These are phyloP conservation scores for Cephus pygmeus DNA, from an alignment of 2,888 invertebrate species.

Conservation along the genomic window DNA sequence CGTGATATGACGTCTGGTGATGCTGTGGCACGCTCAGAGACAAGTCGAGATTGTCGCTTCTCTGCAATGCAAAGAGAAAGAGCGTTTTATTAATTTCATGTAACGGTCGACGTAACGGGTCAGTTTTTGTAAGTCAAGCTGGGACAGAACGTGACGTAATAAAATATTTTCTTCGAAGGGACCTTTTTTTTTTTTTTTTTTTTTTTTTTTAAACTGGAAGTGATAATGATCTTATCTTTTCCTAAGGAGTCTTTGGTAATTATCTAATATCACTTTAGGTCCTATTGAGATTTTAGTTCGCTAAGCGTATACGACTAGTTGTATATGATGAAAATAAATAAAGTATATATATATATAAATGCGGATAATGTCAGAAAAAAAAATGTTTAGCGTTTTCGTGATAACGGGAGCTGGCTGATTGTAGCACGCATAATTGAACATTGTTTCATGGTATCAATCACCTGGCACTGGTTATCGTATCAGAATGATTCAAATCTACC, in stretches of 20 bases:
- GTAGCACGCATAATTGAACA: neutral
- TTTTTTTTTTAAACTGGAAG: no score
- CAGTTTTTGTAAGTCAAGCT: neutral
- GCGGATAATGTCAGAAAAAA: neutral
- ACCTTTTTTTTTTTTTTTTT: no score
- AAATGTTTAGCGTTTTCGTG: neutral
- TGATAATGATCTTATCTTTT: no score
- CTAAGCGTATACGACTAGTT: no score
- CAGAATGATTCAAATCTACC: neutral
- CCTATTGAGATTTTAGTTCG: neutral
- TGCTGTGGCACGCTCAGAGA: constrained; percentile 77
- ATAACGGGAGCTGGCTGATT: neutral
- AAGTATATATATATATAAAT: no score
- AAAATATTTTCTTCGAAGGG: neutral
- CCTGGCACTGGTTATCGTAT: neutral
- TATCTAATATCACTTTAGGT: neutral
- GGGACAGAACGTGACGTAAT: neutral
- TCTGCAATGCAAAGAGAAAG: constrained; percentile 71
- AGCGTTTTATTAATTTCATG: neutral
- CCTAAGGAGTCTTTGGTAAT: neutral
- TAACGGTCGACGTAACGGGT: neutral
- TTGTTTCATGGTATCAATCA: neutral
- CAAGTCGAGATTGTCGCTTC: constrained; percentile 81
- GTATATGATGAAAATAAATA: neutral
- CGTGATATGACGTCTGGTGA: constrained; percentile 67